phyloP scores from a whole-genome alignment of 2,797 vertebrate genomes.

The Decapterus maruadsi region DNA sequence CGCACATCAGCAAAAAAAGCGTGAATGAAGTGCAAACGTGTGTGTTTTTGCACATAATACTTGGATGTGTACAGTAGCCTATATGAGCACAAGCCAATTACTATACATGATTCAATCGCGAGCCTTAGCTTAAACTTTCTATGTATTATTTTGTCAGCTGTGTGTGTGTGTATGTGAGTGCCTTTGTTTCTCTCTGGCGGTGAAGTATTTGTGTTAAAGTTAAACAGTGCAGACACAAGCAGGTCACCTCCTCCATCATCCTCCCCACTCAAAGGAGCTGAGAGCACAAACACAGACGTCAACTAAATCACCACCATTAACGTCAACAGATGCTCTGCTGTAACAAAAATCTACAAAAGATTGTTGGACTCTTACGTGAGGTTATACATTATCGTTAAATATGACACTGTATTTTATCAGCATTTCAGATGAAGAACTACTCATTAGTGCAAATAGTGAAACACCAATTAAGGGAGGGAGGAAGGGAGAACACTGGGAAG shows the following conservation, averaged over 20 bases:
- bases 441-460: background rate
- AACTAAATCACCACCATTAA: conserved; percentile 58
- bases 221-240: conserved; percentile 69
- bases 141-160: conserved; percentile 25
- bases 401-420: background rate
- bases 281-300: conserved; percentile 60
- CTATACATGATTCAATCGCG: background rate
- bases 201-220: conserved; percentile 65
- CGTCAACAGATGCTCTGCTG: conserved; percentile 45
- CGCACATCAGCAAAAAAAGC: background rate
- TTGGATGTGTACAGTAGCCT: background rate
- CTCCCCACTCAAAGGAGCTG: conserved; percentile 24
- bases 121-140: conserved; percentile 2
- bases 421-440: background rate
- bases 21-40: background rate
- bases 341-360: background rate
- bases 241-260: conserved; percentile 68
- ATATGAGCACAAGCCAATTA: background rate
- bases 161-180: background rate
- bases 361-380: background rate
- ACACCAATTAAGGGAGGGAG: background rate
- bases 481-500: no score
- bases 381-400: conserved; percentile 24
- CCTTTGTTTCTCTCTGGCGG: conserved; percentile 40
- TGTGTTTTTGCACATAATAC: background rate